Evolutionary conservation across 1,140 invertebrate species (phyloP).

Genomic region (Eciton burchellii): DNA sequence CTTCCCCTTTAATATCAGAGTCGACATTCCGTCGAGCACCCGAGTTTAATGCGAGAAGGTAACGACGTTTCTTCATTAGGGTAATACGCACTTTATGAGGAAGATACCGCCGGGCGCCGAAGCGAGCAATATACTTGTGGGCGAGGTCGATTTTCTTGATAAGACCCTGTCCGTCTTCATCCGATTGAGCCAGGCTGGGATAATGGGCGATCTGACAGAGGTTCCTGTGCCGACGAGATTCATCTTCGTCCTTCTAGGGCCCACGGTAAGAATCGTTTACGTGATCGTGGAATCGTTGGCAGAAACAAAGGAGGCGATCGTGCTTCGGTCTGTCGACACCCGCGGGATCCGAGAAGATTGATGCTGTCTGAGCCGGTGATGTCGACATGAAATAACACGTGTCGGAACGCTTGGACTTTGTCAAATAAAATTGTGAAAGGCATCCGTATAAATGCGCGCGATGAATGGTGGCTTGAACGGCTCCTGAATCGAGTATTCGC

Average conservation of each 20-base stretch:
- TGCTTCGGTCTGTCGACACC: no score
- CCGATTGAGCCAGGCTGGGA: conserved; percentile 94
- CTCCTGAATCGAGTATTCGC: no score
- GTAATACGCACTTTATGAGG: conserved; percentile 97
- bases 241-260: conserved; percentile 97
- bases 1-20: conserved; percentile 9
- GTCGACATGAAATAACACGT: no score
- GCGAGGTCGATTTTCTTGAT: conserved; percentile 98
- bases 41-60: not conserved
- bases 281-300: not conserved
- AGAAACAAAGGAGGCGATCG: not conserved
- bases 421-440: no score
- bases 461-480: no score
- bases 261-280: conserved; percentile 87
- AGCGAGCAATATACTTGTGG: conserved; percentile 98
- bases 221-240: conserved; percentile 98
- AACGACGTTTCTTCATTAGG: conserved; percentile 84
- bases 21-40: not conserved
- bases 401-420: no score
- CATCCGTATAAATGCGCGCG: no score
- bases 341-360: no score
- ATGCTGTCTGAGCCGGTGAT: no score
- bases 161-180: conserved; percentile 97
- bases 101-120: conserved; percentile 99
- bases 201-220: conserved; percentile 98